Percentiles rank a stretch among this genome's conserved stretches.
Evolutionary conservation across 1,140 invertebrate genomes (phyloP).

Genomic region (Pseudomyrmex pallidus): DNA sequence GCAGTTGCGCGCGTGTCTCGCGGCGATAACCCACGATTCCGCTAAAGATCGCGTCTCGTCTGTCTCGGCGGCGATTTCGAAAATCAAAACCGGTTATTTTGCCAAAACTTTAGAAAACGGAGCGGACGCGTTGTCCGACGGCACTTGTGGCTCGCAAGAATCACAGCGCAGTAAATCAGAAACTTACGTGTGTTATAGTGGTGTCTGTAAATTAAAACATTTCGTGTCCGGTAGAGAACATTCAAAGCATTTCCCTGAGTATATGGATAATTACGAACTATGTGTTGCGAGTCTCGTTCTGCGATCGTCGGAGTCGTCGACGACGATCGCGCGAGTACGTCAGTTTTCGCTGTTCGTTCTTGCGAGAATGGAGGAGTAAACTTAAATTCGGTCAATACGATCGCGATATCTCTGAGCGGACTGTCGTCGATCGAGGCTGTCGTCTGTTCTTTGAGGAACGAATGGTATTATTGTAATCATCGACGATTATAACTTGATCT

Average conservation of each 20-base stretch:
- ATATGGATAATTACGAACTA: constrained; percentile 6
- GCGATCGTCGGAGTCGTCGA: constrained; percentile 65
- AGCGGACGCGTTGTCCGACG: not conserved
- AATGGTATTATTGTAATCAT: not conserved
- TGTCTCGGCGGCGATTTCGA: not conserved
- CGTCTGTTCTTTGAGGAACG: not conserved
- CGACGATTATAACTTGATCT: constrained; percentile 30
- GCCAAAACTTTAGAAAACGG: not conserved
- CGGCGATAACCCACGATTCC: constrained; percentile 55
- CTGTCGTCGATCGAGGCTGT: constrained; percentile 17
- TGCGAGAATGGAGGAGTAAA: constrained; percentile 15
- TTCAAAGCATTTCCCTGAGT: constrained; percentile 38
- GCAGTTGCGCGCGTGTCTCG: constrained; percentile 54
- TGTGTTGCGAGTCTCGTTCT: not conserved
- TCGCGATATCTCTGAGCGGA: not conserved
- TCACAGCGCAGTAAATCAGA: constrained; percentile 12
- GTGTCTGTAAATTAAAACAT: constrained; percentile 35
- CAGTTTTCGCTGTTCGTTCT: constrained; percentile 28
- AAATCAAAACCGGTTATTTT: constrained; percentile 46
- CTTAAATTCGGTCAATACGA: constrained; percentile 32
- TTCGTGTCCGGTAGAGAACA: not conserved
- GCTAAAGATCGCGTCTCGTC: constrained; percentile 37
- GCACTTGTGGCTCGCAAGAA: constrained; percentile 34
- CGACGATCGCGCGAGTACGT: constrained; percentile 47
- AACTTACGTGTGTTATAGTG: not conserved